Conservation (phyloP, 2,113 vertebrate genomes). For the Atrichornis clamosus region DNA sequence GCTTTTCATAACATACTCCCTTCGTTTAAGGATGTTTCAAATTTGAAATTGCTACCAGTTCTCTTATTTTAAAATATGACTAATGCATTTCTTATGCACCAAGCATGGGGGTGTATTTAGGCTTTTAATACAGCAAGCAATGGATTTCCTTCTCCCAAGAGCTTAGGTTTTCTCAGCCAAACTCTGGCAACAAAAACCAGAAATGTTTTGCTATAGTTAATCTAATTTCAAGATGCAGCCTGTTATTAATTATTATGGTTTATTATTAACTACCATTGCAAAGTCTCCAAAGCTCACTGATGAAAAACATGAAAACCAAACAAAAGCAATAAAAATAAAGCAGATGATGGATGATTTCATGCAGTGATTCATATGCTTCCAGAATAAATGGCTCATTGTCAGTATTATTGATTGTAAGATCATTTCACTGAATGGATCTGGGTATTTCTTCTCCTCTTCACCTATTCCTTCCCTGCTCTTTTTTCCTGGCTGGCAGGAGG, state of each 20-base stretch:
- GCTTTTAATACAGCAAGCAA: neutral
- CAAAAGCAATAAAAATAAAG: constrained; percentile 25
- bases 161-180: neutral
- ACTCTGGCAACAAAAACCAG: neutral
- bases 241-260: constrained; percentile 32
- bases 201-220: constrained; percentile 26
- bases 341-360: constrained; percentile 7
- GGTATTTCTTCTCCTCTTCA: neutral
- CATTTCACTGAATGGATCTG: neutral
- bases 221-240: constrained; percentile 18
- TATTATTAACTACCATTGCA: constrained; percentile 36
- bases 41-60: neutral
- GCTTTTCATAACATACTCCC: neutral
- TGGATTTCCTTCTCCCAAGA: neutral
- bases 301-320: constrained; percentile 17
- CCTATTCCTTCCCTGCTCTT: neutral
- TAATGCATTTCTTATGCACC: neutral
- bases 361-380: neutral
- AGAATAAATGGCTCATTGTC: neutral
- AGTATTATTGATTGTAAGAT: neutral
- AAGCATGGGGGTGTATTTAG: neutral
- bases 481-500: constrained; percentile 71
- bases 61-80: neutral
- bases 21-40: constrained; percentile 16
- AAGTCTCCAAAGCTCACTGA: neutral